Conservation (phyloP, 2,888 invertebrate genomes). For the Drosophila siamana region DNA sequence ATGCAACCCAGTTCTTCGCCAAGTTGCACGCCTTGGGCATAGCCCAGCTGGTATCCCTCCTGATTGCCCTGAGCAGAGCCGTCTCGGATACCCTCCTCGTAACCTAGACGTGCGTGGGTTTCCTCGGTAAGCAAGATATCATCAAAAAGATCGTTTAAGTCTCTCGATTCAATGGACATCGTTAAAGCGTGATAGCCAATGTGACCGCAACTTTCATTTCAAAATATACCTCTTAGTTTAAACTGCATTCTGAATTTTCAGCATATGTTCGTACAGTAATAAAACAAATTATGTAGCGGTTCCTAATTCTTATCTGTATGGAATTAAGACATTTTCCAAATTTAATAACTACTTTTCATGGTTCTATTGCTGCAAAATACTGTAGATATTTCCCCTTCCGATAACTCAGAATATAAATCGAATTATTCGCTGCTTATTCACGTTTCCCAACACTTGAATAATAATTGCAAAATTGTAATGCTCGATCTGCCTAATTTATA, state of each 20-base stretch:
- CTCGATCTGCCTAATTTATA: constrained; percentile 48
- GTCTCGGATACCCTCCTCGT: constrained; percentile 89
- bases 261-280: too few species aligned
- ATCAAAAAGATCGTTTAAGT: constrained; percentile 91
- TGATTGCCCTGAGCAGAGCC: constrained; percentile 88
- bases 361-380: neutral
- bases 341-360: too few species aligned
- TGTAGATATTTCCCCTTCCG: constrained; percentile 32
- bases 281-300: too few species aligned
- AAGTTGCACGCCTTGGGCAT: constrained; percentile 91
- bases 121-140: constrained; percentile 91
- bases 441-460: constrained; percentile 23
- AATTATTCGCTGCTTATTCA: too few species aligned
- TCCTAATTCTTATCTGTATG: too few species aligned
- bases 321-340: too few species aligned
- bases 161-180: constrained; percentile 83
- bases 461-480: constrained; percentile 18
- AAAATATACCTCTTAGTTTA: neutral
- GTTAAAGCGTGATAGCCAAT: constrained; percentile 17
- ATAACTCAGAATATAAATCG: neutral
- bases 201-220: neutral
- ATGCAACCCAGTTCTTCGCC: constrained; percentile 93
- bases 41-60: constrained; percentile 89
- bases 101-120: constrained; percentile 87
- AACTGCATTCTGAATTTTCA: too few species aligned